These are phyloP conservation scores for Gobionotothen gibberifrons DNA, from an alignment of 2,797 vertebrate species.

Conservation along the genomic window DNA sequence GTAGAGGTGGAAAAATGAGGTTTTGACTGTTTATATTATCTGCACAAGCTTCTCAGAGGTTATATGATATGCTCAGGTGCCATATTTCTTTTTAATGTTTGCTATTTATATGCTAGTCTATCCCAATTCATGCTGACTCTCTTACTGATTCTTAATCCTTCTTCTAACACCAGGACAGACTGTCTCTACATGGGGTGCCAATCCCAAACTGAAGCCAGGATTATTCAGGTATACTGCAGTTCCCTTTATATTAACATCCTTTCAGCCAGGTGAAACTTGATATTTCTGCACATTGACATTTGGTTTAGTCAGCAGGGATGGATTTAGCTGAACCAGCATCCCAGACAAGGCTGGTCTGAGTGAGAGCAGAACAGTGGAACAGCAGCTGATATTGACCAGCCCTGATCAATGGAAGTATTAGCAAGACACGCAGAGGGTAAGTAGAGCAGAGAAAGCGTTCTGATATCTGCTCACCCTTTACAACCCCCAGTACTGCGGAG, in stretches of 20 bases:
- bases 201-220: constrained; percentile 16
- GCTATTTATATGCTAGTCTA: background rate
- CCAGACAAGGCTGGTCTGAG: constrained; percentile 4
- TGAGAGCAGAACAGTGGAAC: constrained; percentile 8
- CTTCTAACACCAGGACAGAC: constrained; percentile 8
- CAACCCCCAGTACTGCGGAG: background rate
- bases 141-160: too few relatives aligned
- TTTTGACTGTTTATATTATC: background rate
- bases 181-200: background rate
- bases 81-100: background rate
- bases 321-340: constrained; percentile 45
- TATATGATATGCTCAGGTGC: background rate
- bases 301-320: constrained; percentile 42
- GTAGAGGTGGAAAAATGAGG: too few relatives aligned
- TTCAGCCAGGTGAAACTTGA: constrained; percentile 45
- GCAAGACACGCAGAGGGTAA: constrained; percentile 22
- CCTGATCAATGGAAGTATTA: constrained; percentile 44
- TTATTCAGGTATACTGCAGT: constrained; percentile 28
- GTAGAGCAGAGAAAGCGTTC: constrained; percentile 10
- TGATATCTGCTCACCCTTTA: background rate
- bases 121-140: background rate
- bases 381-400: constrained; percentile 21
- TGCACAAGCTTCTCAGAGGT: background rate
- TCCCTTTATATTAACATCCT: constrained; percentile 32
- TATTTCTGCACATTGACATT: constrained; percentile 49